Base-by-base conservation (phyloP, 1,140 invertebrate species). In the Lepidotrigona ventralis region DNA sequence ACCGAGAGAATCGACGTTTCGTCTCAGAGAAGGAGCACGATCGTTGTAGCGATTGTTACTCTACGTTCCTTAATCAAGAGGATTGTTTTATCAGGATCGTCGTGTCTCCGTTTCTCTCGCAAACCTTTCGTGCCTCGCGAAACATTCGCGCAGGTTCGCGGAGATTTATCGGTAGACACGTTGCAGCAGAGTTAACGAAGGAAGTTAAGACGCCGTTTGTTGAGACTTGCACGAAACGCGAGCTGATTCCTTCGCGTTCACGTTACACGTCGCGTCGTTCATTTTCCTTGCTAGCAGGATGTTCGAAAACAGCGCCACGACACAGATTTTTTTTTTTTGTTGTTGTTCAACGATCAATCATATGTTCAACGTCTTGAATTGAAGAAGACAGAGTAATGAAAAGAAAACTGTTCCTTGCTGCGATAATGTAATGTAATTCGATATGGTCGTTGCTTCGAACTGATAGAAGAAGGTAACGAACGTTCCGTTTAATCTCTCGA, bases 121-220 rank as follows among this genome's bases (percentile, higher is more conserved):
- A 53, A 33, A 69, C 19, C 54, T 66, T 53, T 76, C 72, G 80
- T 26, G 58, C 23, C 11, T 72, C 21, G 29, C 19, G 29, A 29
- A 29, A 26, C 51, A n/a, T 12, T 60, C 23, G 19, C 77, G 33
- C 19, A 23, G 53, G 19, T 79, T 73, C 77, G 14, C 39, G 56
- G 26, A 78, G 54, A 63, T 71, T 83, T 63, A 77, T 56, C 60
- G 9, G 39, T 74, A 63, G 58, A 84, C 26, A 70, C 54, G 46
- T 58, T 81, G 46, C 56, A 69, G 58, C 77, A 29, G 39, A 69
- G 60, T 73, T 68, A 84, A 79, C 26, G 78, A 69, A 81, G 78
- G 5, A 81, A 53, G 23, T 72, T 84, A 81, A 54, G 71, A 51
- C 51, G 63, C 51, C 53, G 83, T 54, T 68, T 58, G 71, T 12